Evolutionary conservation across 2,113 vertebrate genomes (phyloP).

Genomic region (Clarias magur): DNA sequence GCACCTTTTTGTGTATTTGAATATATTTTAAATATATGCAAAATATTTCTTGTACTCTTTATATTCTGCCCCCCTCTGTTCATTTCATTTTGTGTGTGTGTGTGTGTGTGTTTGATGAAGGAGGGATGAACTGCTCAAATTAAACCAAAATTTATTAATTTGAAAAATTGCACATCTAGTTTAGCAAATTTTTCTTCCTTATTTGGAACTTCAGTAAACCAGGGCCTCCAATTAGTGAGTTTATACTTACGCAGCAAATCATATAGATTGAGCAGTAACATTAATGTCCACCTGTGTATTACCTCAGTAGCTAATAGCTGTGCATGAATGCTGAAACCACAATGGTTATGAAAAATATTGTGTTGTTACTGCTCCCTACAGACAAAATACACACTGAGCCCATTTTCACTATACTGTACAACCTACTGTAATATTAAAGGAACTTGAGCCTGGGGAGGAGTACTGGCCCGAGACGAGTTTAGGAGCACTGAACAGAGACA

Average conservation of each 20-base stretch:
- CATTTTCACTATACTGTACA: not conserved
- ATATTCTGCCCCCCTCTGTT: not conserved
- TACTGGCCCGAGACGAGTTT: not conserved
- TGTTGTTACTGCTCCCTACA: not conserved
- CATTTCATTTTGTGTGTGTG: not conserved
- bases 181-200: not conserved
- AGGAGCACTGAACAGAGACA: not conserved
- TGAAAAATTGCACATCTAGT: not conserved
- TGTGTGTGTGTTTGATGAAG: too few species aligned
- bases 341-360: not conserved
- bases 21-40: not conserved
- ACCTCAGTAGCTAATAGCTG: not conserved
- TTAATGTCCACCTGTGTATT: not conserved
- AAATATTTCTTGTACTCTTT: not conserved
- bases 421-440: not conserved
- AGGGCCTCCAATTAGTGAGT: not conserved
- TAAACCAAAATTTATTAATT: too few species aligned
- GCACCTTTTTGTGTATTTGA: not conserved
- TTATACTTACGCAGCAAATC: not conserved
- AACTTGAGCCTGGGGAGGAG: not conserved
- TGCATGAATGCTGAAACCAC: not conserved
- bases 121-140: too few species aligned
- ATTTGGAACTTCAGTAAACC: not conserved
- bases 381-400: not conserved
- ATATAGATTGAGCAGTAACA: not conserved